Percentiles rank a stretch among this genome's conserved stretches.
phyloP scores from a whole-genome alignment of 2,113 vertebrate genomes.

The Connochaetes taurinus region DNA sequence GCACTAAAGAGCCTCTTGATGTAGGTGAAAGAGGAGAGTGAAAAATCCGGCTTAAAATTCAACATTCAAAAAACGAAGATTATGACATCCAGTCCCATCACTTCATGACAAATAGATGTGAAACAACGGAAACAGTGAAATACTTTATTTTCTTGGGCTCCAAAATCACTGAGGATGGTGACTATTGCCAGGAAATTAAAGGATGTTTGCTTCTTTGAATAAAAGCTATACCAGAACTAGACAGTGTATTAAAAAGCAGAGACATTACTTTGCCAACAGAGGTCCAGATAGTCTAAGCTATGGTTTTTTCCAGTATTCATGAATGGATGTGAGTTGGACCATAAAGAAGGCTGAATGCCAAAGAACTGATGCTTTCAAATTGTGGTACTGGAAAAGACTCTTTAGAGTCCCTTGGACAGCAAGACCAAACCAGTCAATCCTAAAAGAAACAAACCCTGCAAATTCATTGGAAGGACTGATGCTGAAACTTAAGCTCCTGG shows the following conservation, averaged over 20 bases:
- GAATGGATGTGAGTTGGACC: not conserved
- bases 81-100: not conserved
- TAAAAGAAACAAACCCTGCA: not conserved
- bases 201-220: not conserved
- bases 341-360: not conserved
- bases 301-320: not conserved
- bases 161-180: not conserved
- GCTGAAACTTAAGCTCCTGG: not conserved
- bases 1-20: not conserved
- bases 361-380: not conserved
- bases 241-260: not conserved
- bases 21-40: not conserved
- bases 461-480: not conserved
- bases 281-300: not conserved
- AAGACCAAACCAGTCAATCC: not conserved
- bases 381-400: not conserved
- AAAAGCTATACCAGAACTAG: not conserved
- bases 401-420: not conserved
- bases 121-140: not conserved
- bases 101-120: not conserved
- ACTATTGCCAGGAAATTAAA: not conserved
- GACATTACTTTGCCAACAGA: not conserved
- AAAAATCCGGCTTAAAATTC: not conserved
- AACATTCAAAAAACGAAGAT: not conserved
- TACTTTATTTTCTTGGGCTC: not conserved